Conservation (phyloP, 2,888 invertebrate genomes). For the Nymphalis urticae region DNA sequence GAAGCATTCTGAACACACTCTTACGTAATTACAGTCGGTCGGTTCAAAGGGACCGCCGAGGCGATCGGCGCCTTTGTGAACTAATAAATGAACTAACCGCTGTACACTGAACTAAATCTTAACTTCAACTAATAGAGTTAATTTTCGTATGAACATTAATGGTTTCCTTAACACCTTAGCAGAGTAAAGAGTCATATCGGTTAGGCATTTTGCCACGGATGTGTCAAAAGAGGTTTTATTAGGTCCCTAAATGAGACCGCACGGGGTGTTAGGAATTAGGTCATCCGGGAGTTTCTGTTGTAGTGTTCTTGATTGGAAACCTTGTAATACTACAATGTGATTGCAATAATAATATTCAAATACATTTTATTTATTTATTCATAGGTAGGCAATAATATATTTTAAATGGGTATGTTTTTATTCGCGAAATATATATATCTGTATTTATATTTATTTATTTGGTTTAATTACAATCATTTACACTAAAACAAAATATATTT, state of each 20-base stretch:
- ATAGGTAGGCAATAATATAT: too few relatives aligned
- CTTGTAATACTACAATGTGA: not conserved
- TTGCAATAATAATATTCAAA: not conserved
- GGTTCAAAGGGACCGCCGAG: conserved; percentile 73
- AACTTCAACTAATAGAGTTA: conserved; percentile 21
- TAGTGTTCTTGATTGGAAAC: conserved; percentile 45
- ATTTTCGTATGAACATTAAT: conserved; percentile 31
- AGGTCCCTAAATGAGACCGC: conserved; percentile 77
- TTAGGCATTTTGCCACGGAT: conserved; percentile 82
- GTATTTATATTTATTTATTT: too few relatives aligned
- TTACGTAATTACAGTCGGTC: conserved; percentile 75
- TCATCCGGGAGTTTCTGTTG: conserved; percentile 55
- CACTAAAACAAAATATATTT: too few relatives aligned
- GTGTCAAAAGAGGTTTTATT: conserved; percentile 82
- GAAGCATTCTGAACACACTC: conserved; percentile 55
- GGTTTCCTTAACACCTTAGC: conserved; percentile 77
- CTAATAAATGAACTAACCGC: conserved; percentile 67
- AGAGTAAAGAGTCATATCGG: conserved; percentile 77
- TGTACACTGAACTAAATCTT: conserved; percentile 41
- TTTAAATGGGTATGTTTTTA: too few relatives aligned
- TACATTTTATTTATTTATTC: too few relatives aligned
- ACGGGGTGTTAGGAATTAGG: conserved; percentile 67
- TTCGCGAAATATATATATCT: too few relatives aligned
- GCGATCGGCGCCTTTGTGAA: conserved; percentile 75
- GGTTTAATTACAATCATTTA: too few relatives aligned